Evolutionary conservation across 2,888 invertebrate genomes (phyloP).

Genomic region (Quadriops clusia): DNA sequence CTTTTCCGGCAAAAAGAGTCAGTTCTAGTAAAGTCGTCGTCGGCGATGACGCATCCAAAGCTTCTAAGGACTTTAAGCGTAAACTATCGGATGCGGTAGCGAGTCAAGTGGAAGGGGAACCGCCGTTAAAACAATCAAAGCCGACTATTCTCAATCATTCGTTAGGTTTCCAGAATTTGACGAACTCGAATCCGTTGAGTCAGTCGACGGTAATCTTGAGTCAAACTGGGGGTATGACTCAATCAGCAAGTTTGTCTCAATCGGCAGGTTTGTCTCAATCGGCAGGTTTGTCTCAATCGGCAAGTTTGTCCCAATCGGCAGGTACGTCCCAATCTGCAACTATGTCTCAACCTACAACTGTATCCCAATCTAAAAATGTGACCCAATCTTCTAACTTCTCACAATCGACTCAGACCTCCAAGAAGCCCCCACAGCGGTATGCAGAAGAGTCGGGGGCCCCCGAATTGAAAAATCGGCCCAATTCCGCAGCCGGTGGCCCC

Average conservation of each 20-base stretch:
- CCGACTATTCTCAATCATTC: conserved; percentile 28
- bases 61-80: too few species aligned
- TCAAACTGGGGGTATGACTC: conserved; percentile 15
- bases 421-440: conserved; percentile 7
- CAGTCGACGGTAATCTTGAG: conserved; percentile 12
- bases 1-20: conserved; percentile 7
- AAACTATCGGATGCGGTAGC: conserved; percentile 10
- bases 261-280: conserved; percentile 2
- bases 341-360: conserved; percentile 2
- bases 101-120: conserved; percentile 15
- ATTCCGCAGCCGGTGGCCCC: neutral
- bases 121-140: conserved; percentile 26
- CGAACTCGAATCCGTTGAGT: conserved; percentile 29
- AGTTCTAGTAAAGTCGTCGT: too few species aligned
- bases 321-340: conserved; percentile 2
- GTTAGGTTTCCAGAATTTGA: conserved; percentile 29
- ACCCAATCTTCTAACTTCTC: conserved; percentile 1
- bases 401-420: too few species aligned
- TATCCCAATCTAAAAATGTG: conserved; percentile 1
- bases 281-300: neutral
- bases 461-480: conserved; percentile 8
- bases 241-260: conserved; percentile 2
- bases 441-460: too few species aligned
- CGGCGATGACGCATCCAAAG: too few species aligned
- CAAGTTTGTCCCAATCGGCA: conserved; percentile 19